Conservation (phyloP, 2,113 vertebrate genomes). For the Pitta sordida region DNA sequence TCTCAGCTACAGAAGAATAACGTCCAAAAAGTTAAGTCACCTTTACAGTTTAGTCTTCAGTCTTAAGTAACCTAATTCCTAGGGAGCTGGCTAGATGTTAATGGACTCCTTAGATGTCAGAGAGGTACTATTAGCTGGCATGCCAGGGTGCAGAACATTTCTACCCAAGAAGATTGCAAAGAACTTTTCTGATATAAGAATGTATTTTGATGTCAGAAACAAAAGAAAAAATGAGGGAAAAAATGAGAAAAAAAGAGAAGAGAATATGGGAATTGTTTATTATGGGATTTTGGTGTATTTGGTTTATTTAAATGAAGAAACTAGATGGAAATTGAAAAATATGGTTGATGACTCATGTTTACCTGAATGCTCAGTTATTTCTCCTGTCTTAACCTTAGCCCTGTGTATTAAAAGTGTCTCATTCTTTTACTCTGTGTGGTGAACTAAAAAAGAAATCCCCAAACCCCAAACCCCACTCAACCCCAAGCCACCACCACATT, state of each 20-base stretch:
- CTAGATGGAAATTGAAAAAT: not conserved
- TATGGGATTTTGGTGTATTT: not conserved
- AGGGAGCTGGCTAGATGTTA: not conserved
- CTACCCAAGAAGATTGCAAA: not conserved
- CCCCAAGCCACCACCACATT: fast-evolving
- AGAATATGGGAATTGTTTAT: not conserved
- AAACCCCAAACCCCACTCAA: too few species aligned
- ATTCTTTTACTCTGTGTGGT: not conserved
- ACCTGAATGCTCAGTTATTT: not conserved
- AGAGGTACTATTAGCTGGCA: not conserved
- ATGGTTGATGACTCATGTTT: not conserved
- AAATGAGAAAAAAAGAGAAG: not conserved
- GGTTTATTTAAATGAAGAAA: not conserved
- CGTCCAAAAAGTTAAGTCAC: not conserved
- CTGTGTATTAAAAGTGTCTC: not conserved
- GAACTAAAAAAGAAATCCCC: not conserved
- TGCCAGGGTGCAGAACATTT: not conserved
- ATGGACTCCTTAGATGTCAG: not conserved
- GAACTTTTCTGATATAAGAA: not conserved
- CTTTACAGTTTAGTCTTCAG: not conserved
- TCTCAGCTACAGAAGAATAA: not conserved
- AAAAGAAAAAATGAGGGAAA: not conserved
- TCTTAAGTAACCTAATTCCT: not conserved
- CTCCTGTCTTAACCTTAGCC: not conserved
- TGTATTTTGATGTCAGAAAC: not conserved